These are phyloP conservation scores for Pherbina coryleti DNA, from an alignment of 2,888 invertebrate genomes.

Conservation along the genomic window DNA sequence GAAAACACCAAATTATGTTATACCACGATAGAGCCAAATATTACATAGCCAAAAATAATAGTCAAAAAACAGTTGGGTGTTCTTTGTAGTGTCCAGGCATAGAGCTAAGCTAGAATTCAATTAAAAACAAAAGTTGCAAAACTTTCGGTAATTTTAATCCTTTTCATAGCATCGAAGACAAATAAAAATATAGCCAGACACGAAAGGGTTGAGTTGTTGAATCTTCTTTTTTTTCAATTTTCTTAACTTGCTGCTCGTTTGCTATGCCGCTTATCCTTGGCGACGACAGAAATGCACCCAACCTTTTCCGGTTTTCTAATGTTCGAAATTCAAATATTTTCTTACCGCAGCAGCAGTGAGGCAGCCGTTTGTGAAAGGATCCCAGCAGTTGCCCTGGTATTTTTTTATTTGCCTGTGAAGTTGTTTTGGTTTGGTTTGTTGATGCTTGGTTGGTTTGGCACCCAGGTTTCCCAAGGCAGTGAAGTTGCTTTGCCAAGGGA, in stretches of 20 bases:
- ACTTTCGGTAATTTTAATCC: conserved; percentile 34
- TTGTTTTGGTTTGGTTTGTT: not conserved
- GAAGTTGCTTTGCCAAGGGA: not conserved
- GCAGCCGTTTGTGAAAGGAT: conserved; percentile 33
- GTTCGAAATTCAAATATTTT: conserved; percentile 62
- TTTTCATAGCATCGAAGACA: conserved; percentile 25
- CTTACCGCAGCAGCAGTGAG: conserved; percentile 51
- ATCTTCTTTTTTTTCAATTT: conserved; percentile 22
- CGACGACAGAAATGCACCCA: not conserved
- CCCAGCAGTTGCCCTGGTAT: not conserved
- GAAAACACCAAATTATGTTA: conserved; percentile 8
- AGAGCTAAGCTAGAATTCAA: conserved; percentile 49
- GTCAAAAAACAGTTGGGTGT: not conserved
- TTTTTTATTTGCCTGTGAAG: not conserved
- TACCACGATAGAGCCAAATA: conserved; percentile 17
- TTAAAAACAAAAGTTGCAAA: conserved; percentile 51
- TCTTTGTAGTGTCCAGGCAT: not conserved
- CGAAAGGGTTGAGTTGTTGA: conserved; percentile 44
- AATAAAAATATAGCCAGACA: conserved; percentile 40
- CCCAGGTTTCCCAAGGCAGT: not conserved
- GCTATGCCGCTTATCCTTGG: not conserved
- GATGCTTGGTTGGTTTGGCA: not conserved
- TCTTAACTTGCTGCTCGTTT: not conserved
- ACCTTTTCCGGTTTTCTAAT: conserved; percentile 44
- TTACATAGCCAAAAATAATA: not conserved